Evolutionary conservation across 64 coral and sea anemone genomes (phyloP), one percentile per base, ranked within the genome.

Genomic region (Catalaphyllia jardinei): DNA sequence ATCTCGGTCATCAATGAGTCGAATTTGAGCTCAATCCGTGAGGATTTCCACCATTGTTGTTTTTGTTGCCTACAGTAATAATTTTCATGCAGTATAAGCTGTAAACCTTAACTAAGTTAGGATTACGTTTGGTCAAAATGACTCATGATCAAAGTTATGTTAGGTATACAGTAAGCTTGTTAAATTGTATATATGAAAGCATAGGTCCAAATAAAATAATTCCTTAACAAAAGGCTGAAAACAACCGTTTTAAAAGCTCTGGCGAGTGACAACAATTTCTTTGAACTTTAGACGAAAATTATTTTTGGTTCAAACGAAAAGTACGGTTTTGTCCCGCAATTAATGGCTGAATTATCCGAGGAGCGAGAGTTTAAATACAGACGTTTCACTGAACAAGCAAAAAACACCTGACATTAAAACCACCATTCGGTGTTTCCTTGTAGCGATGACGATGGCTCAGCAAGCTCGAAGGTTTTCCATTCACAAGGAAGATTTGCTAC

Each of bases 331-430:
- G 2, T 57, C 8, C 54, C 10, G 54, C 78, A 80, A 4, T 31
- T 7, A 60, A 61, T 62, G 49, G 1, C 8, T 62, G 28, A 60
- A 80, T 10, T 27, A 31, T 62, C n/a, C 11, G 27, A 61, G 14
- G 13, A 31, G 29, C 8, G 52, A 59, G 6, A 30, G 52, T 61
- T 61, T 8, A 61, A 80, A 80, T 60, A 80, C 52, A 80, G 46
- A 61, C 24, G 52, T 13, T 57, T 31, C 55, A 28, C 33, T 80
- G 25, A 18, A 29, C 78, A 80, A 80, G 52, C 78, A 80, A 31
- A 80, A 80, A 80, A 80, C 78, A 80, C 78, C 78, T 80, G 78
- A 80, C 52, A 80, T 8, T 69, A 33, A 3, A 79, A 17, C 46
- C 50, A 24, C n/a, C n/a, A 25, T 80, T 61, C 7, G 10, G 8